A percentile compares a stretch with the other conserved stretches of the same genome.
Evolutionary conservation across 2,888 invertebrate species (phyloP).

Genomic region (Azorinus chamasolen): DNA sequence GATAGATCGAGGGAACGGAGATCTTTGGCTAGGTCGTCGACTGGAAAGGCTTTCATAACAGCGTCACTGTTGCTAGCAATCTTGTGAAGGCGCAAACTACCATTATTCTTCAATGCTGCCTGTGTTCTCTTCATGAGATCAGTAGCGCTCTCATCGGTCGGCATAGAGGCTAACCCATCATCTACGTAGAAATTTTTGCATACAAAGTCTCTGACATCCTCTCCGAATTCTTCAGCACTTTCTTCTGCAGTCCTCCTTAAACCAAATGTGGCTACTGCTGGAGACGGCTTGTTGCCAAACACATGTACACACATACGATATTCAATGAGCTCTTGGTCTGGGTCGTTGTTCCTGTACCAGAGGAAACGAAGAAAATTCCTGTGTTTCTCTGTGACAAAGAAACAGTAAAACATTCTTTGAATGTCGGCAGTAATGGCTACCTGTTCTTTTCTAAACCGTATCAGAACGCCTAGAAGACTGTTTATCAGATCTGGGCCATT

Average conservation of each 20-base stretch:
- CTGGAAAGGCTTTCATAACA: conserved; percentile 46
- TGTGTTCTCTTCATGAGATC: conserved; percentile 19
- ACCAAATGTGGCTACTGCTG: conserved; percentile 48
- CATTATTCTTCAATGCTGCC: background rate
- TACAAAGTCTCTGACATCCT: conserved; percentile 37
- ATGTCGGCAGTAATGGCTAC: conserved; percentile 57
- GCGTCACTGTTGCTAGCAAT: conserved; percentile 44
- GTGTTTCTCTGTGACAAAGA: conserved; percentile 49
- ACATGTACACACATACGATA: conserved; percentile 5
- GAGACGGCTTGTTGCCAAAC: conserved; percentile 10
- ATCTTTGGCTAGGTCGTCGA: conserved; percentile 46
- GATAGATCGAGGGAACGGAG: conserved; percentile 26
- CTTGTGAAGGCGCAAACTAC: conserved; percentile 42
- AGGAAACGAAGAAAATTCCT: conserved; percentile 57
- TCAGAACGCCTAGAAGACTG: conserved; percentile 49
- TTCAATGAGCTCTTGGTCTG: background rate
- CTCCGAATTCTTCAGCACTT: background rate
- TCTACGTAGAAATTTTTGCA: conserved; percentile 59
- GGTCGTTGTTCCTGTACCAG: conserved; percentile 30
- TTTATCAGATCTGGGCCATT: conserved; percentile 59
- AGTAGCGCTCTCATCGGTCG: conserved; percentile 25
- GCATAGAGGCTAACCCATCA: conserved; percentile 50
- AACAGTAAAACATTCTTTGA: conserved; percentile 64
- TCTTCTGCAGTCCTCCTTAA: conserved; percentile 40
- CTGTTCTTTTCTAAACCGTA: conserved; percentile 48